Evolutionary conservation across 2,797 vertebrate species (phyloP).

Genomic region (Acridotheres tristis): DNA sequence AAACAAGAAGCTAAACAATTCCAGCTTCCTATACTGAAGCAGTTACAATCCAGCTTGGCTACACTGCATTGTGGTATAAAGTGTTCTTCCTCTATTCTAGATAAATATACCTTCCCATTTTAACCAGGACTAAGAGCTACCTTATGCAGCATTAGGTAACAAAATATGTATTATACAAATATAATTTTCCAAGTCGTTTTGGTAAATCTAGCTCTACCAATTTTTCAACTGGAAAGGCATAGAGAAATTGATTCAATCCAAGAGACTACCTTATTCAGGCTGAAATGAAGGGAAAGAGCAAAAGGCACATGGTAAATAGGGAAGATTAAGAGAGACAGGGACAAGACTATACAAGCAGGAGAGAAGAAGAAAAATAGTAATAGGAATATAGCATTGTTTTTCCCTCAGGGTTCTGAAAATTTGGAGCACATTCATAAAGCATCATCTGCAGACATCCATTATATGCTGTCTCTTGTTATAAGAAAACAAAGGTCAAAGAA

Average conservation of each 20-base stretch:
- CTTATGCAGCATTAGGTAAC: neutral
- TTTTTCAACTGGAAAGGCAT: neutral
- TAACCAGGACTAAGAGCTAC: neutral
- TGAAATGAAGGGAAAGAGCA: neutral
- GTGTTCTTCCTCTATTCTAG: neutral
- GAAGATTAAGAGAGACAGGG: neutral
- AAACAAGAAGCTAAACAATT: neutral
- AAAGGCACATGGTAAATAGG: neutral
- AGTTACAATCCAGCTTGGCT: neutral
- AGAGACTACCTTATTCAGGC: neutral
- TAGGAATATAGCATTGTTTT: neutral
- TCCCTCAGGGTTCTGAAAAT: constrained; percentile 24
- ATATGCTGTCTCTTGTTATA: neutral
- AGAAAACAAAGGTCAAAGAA: constrained; percentile 16
- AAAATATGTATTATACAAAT: neutral
- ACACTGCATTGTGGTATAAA: neutral
- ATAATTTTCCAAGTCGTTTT: neutral
- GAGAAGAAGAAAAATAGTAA: neutral
- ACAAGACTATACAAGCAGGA: constrained; percentile 1
- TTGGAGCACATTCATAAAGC: neutral
- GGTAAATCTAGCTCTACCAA: neutral
- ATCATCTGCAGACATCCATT: neutral
- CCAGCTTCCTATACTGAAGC: neutral
- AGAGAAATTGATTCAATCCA: neutral
- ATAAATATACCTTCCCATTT: neutral